These are phyloP conservation scores for Adelosebastes latens DNA, from an alignment of 2,797 vertebrate species.

Conservation along the genomic window DNA sequence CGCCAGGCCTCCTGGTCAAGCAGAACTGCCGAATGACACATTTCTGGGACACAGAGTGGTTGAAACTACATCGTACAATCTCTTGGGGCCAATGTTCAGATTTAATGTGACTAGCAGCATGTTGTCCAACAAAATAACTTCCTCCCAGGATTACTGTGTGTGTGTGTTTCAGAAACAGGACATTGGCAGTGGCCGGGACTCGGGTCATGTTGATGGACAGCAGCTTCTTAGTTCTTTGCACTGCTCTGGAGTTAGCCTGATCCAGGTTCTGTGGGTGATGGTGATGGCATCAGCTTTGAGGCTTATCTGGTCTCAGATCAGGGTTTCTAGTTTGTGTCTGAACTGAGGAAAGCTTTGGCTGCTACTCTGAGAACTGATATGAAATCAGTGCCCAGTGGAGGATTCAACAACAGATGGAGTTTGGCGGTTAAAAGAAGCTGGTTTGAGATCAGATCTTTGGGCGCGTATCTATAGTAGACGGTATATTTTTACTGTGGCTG, in stretches of 20 bases:
- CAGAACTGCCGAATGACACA: constrained; percentile 39
- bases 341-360: constrained; percentile 55
- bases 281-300: constrained; percentile 61
- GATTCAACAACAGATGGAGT: constrained; percentile 54
- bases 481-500: constrained; percentile 17
- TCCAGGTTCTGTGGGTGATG: constrained; percentile 54
- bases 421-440: constrained; percentile 35
- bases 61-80: constrained; percentile 49
- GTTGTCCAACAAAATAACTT: constrained; percentile 67
- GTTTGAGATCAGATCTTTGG: constrained; percentile 32
- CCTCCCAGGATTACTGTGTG: constrained; percentile 23
- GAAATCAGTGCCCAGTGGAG: constrained; percentile 39
- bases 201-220: constrained; percentile 53
- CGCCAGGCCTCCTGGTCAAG: constrained; percentile 36
- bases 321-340: constrained; percentile 42
- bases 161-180: constrained; percentile 19
- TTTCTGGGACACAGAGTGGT: constrained; percentile 42
- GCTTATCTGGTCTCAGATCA: constrained; percentile 62
- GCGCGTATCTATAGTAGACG: constrained; percentile 20
- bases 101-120: constrained; percentile 64
- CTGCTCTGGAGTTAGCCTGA: constrained; percentile 48
- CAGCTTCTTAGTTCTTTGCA: constrained; percentile 55
- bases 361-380: constrained; percentile 34
- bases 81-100: constrained; percentile 56
- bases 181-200: constrained; percentile 37